Evolutionary conservation across 2,888 invertebrate species (phyloP).

Genomic region (Anaspis maculata): DNA sequence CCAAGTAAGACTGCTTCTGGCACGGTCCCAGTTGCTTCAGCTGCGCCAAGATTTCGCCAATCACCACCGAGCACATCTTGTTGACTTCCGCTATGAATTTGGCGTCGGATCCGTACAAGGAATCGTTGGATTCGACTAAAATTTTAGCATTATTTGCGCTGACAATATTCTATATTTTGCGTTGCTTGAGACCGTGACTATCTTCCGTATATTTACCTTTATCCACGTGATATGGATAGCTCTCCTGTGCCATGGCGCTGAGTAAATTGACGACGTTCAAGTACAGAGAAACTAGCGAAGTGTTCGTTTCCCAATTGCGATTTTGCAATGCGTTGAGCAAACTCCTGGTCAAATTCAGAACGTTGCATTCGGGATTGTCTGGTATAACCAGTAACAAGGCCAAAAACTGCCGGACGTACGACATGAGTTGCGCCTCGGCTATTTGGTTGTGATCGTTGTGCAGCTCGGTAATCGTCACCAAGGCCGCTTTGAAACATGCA

Average conservation of each 20-base stretch:
- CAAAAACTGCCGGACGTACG: slow-evolving; percentile 67
- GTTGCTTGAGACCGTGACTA: no score
- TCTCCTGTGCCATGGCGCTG: slow-evolving; percentile 70
- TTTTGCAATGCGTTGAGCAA: slow-evolving; percentile 74
- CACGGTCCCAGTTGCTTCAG: slow-evolving; percentile 56
- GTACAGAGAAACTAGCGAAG: slow-evolving; percentile 60
- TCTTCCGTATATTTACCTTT: no score
- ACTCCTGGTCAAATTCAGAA: slow-evolving; percentile 71
- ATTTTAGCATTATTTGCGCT: slow-evolving; percentile 23
- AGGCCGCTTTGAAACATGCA: slow-evolving; percentile 85
- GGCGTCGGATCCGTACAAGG: slow-evolving; percentile 80
- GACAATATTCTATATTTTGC: no score
- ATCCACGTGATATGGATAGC: slow-evolving; percentile 78
- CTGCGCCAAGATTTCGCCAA: slow-evolving; percentile 64
- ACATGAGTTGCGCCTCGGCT: slow-evolving; percentile 62
- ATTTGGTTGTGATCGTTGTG: slow-evolving; percentile 65
- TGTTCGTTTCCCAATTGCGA: slow-evolving; percentile 61
- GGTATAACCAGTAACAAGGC: slow-evolving; percentile 79
- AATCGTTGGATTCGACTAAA: slow-evolving; percentile 85
- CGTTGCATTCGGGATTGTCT: slow-evolving; percentile 83
- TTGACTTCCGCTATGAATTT: slow-evolving; percentile 78
- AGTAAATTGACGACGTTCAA: slow-evolving; percentile 71
- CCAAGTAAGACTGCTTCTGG: slow-evolving; percentile 62
- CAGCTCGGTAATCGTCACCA: slow-evolving; percentile 71
- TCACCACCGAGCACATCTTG: slow-evolving; percentile 63